Conservation (phyloP, 2,113 vertebrate genomes). For the Hymenochirus boettgeri region DNA sequence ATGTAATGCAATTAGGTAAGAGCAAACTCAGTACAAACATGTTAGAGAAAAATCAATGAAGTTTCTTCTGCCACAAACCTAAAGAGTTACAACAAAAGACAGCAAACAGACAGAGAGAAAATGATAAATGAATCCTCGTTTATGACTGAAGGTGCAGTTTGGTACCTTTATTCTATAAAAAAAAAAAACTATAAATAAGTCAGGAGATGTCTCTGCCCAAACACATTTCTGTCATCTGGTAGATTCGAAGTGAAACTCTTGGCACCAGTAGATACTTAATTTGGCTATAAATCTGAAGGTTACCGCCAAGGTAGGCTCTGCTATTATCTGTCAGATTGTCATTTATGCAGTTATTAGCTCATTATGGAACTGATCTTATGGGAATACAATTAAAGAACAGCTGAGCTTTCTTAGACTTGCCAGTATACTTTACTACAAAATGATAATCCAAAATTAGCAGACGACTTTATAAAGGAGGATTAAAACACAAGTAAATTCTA, state of each 20-base stretch:
- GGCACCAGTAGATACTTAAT: conserved; percentile 1
- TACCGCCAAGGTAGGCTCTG: background rate
- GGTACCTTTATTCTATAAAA: too few species aligned
- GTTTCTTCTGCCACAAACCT: background rate
- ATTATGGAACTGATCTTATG: too few species aligned
- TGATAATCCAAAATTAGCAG: too few species aligned
- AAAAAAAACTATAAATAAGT: background rate
- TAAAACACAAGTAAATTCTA: too few species aligned
- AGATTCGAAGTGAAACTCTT: conserved; percentile 7
- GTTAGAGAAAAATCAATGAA: conserved; percentile 13
- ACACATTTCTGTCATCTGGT: background rate
- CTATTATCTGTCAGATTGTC: too few species aligned
- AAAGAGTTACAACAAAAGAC: conserved; percentile 4
- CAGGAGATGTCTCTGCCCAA: background rate
- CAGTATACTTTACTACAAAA: too few species aligned
- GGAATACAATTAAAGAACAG: too few species aligned
- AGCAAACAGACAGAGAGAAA: background rate
- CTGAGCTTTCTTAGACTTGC: too few species aligned
- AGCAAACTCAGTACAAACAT: background rate
- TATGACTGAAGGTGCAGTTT: background rate
- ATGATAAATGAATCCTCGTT: background rate
- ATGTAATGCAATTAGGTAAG: conserved; percentile 11
- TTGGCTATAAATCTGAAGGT: conserved; percentile 12
- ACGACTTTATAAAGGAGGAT: too few species aligned
- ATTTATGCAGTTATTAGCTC: too few species aligned